Evolutionary conservation across 1,140 invertebrate species (phyloP).

Genomic region (Metaphire vulgaris): DNA sequence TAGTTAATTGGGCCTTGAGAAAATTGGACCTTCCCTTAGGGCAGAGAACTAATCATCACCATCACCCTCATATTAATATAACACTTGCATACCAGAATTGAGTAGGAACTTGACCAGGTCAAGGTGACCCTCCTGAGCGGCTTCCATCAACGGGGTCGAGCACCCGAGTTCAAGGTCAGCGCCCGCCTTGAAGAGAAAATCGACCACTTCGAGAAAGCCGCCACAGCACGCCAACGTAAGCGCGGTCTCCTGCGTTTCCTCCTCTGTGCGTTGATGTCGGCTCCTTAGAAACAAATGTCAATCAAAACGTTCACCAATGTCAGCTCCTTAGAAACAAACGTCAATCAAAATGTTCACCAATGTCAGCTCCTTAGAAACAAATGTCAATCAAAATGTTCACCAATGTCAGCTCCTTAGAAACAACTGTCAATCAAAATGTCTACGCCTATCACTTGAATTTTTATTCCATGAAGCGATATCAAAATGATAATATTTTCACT

Average conservation of each 20-base stretch:
- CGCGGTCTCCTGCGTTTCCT: slow-evolving; percentile 94
- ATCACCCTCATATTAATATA: too few species aligned
- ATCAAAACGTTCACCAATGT: too few species aligned
- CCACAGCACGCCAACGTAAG: slow-evolving; percentile 93
- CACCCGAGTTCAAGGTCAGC: slow-evolving; percentile 92
- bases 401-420: not conserved
- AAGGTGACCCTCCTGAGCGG: slow-evolving; percentile 91
- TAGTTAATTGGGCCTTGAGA: too few species aligned
- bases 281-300: slow-evolving; percentile 58
- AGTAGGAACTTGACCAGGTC: slow-evolving; percentile 69
- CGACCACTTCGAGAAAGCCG: slow-evolving; percentile 93
- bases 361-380: slow-evolving; percentile 68
- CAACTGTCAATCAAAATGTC: slow-evolving; percentile 60
- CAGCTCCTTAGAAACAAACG: not conserved
- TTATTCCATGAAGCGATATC: too few species aligned
- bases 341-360: slow-evolving; percentile 83
- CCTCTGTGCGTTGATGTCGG: slow-evolving; percentile 94
- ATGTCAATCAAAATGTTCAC: too few species aligned
- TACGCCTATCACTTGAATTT: slow-evolving; percentile 94
- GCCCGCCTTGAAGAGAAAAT: slow-evolving; percentile 89
- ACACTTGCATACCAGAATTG: slow-evolving; percentile 39
- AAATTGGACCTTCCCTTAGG: too few species aligned
- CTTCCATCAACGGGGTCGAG: slow-evolving; percentile 96
- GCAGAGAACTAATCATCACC: too few species aligned
- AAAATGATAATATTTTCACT: too few species aligned